Evolutionary conservation across 2,888 invertebrate genomes (phyloP).

Genomic region (Ophion obscuratus): DNA sequence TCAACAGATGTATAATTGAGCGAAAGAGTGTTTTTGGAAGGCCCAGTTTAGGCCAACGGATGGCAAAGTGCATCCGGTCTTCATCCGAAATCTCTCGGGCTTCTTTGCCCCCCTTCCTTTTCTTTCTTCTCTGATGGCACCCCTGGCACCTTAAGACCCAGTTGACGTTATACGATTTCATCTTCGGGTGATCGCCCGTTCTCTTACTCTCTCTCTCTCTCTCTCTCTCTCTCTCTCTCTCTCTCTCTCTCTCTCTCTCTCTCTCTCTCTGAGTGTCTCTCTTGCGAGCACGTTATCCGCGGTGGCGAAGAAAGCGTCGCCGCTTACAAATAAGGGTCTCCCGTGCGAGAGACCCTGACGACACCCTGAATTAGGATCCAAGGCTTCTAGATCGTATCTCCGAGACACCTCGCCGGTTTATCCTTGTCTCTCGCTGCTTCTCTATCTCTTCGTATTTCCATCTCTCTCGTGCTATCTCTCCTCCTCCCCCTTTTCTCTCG

Average conservation of each 20-base stretch:
- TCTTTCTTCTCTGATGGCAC: not conserved
- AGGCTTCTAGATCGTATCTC: conserved; percentile 77
- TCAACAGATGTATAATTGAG: not conserved
- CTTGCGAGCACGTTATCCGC: conserved; percentile 52
- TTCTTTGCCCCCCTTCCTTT: not conserved
- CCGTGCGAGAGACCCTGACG: conserved; percentile 66
- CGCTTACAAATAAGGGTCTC: conserved; percentile 79
- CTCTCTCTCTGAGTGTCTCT: too few relatives aligned
- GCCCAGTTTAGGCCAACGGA: not conserved
- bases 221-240: too few relatives aligned
- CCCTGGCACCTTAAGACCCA: not conserved
- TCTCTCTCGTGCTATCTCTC: not conserved
- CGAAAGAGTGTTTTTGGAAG: not conserved
- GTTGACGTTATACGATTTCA: conserved; percentile 30
- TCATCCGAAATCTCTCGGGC: not conserved
- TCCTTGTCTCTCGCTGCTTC: conserved; percentile 19
- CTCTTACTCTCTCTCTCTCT: too few relatives aligned
- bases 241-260: too few relatives aligned
- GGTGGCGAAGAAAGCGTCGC: conserved; percentile 74
- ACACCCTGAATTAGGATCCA: conserved; percentile 79
- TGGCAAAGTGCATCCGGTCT: conserved; percentile 19
- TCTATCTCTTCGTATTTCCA: not conserved
- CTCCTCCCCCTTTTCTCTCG: not conserved
- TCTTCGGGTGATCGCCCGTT: conserved; percentile 41
- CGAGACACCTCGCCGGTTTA: conserved; percentile 48